Percentiles rank a stretch among this genome's conserved stretches.
Conservation (phyloP, 2,797 vertebrate species). For the Limnodromus scolopaceus region DNA sequence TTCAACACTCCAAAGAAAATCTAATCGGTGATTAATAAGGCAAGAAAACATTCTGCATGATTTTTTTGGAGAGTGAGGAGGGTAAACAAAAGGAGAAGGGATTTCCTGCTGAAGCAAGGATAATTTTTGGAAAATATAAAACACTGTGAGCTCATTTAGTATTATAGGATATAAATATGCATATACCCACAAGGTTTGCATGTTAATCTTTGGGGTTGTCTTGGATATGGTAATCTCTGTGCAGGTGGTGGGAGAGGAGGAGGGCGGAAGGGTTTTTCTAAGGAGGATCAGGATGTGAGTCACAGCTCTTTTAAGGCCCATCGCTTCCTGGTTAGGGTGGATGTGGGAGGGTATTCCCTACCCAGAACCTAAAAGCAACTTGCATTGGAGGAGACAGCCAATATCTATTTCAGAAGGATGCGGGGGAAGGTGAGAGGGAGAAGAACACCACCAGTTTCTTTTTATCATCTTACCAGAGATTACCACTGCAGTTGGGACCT, state of each 20-base stretch:
- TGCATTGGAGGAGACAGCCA: background rate
- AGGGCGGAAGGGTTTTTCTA: background rate
- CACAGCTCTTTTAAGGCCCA: constrained; percentile 27
- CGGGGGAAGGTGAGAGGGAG: background rate
- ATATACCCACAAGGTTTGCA: background rate
- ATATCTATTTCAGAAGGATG: constrained; percentile 22
- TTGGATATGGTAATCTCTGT: constrained; percentile 30
- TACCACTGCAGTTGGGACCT: background rate
- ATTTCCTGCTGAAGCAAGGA: constrained; percentile 24
- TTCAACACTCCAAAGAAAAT: background rate
- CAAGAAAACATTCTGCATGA: background rate
- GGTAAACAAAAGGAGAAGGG: background rate
- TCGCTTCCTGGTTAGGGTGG: background rate
- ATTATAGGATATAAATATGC: background rate
- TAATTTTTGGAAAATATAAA: constrained; percentile 4
- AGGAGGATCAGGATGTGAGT: constrained; percentile 20
- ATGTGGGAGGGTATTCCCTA: constrained; percentile 49
- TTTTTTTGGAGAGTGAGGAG: background rate
- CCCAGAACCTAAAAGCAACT: background rate
- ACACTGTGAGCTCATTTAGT: background rate
- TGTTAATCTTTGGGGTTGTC: background rate
- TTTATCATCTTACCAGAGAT: constrained; percentile 5
- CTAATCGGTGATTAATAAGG: background rate
- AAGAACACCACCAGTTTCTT: background rate
- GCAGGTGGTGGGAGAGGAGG: background rate